A percentile compares a stretch with the other conserved stretches of the same genome.
Evolutionary conservation across 2,888 invertebrate species (phyloP).

Genomic region (Mactromeris polynyma): DNA sequence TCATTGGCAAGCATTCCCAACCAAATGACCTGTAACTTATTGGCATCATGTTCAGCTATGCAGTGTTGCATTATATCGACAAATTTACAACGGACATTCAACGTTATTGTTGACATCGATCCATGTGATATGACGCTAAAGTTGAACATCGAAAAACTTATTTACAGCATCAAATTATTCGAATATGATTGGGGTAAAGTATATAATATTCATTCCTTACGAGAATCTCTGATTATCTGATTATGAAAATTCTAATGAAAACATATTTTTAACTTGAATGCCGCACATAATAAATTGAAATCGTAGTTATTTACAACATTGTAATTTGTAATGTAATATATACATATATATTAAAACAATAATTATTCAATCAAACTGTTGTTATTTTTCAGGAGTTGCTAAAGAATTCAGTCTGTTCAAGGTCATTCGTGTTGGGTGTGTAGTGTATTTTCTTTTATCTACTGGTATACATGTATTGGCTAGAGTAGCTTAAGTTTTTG

Average conservation of each 20-base stretch:
- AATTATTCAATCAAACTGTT: too few species aligned
- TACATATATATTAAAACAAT: too few species aligned
- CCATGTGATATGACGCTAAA: conserved; percentile 40
- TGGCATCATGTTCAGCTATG: conserved; percentile 35
- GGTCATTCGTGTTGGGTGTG: background rate
- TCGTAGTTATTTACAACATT: too few species aligned
- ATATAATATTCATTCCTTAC: too few species aligned
- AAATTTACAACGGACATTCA: conserved; percentile 35
- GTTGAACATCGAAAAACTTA: conserved; percentile 53
- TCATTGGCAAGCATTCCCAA: conserved; percentile 1
- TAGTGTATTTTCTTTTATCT: too few species aligned
- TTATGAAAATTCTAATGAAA: too few species aligned
- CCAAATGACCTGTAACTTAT: conserved; percentile 26
- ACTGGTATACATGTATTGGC: too few species aligned
- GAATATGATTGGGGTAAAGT: conserved; percentile 54
- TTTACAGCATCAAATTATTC: conserved; percentile 44
- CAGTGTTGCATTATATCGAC: conserved; percentile 45
- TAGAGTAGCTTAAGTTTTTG: too few species aligned
- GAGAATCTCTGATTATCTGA: too few species aligned
- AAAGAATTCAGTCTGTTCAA: background rate
- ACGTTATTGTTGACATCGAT: conserved; percentile 30
- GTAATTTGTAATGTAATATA: too few species aligned
- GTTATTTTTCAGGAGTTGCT: background rate
- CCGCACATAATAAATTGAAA: too few species aligned
- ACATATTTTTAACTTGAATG: too few species aligned